Base-by-base conservation (phyloP, 1,140 invertebrate species). In the Pseudomyrmex flavicornis region DNA sequence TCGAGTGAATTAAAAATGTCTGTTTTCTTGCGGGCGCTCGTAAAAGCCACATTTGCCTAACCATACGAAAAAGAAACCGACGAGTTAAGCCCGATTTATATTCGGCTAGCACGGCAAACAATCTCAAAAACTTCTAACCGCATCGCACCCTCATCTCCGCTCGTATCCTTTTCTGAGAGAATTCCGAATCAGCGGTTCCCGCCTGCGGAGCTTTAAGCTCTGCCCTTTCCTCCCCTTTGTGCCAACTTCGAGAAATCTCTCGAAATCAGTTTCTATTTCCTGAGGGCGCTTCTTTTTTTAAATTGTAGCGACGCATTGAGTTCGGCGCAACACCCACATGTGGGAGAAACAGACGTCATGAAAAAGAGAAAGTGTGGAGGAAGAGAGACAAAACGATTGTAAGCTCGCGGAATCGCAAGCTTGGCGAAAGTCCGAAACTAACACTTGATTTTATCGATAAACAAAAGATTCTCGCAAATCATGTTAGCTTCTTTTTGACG, bases 21-120 rank as follows among this genome's bases (percentile, higher is more conserved):
- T 54, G 52, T 70, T 70, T 79, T 48, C 65, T 79, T 70, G 22
- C 54, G 44, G 44, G 44, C 54, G 54, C 76, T 70, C 76, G 76
- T 80, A 80, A 80, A 72, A 80, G 76, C 54, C 66, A 80, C 76
- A 80, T 80, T 80, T 80, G 76, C 76, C 76, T 80, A 80, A 80
- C 76, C 66, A 61, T 80, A 80, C 76, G 76, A 82, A 82, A 82
- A 75, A 70, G 74, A 44, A 82, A 56, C 79, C 73, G 70, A 66
- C 62, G 82, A 76, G 73, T 65, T 83, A 83, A 83, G n/a, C 62
- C 62, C 82, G 82, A 83, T 83, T 83, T 76, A 83, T 83, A 83
- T 83, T 83, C 82, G 72, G 52, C 72, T 77, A 76, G 52, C 73
- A 63, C 35, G 73, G 52, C 82, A 83, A 83, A 83, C 82, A 83